A percentile compares a stretch with the other conserved stretches of the same genome.
Evolutionary conservation across 2,113 vertebrate species (phyloP).

Genomic region (Nothocercus julius): DNA sequence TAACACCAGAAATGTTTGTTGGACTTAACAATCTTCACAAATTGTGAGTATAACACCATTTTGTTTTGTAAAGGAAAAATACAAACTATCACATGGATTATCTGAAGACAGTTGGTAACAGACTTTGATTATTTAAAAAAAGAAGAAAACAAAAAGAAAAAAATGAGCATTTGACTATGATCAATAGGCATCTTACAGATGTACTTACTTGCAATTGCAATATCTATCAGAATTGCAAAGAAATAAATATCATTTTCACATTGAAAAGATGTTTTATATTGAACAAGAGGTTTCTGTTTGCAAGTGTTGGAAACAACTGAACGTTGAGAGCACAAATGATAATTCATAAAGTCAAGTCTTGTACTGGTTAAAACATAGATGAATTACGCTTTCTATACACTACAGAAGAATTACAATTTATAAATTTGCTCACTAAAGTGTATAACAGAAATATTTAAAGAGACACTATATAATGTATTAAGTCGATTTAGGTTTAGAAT

Average conservation of each 20-base stretch:
- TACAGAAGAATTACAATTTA: not conserved
- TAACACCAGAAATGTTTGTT: constrained; percentile 87
- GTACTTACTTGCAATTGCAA: not conserved
- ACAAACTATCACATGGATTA: not conserved
- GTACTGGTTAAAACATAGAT: not conserved
- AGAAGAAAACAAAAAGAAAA: not conserved
- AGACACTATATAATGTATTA: not conserved
- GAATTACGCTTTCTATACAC: not conserved
- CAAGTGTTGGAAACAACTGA: not conserved
- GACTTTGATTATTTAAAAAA: not conserved
- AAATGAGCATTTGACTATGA: not conserved
- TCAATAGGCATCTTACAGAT: not conserved
- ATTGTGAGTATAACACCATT: constrained; percentile 82
- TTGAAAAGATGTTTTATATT: not conserved
- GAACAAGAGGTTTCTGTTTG: not conserved
- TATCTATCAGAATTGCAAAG: not conserved
- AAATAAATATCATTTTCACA: not conserved
- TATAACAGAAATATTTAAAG: not conserved
- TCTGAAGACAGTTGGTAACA: not conserved
- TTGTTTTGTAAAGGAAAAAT: not conserved
- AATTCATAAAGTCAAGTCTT: not conserved
- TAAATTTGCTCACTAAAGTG: not conserved
- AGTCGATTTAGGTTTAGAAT: not conserved
- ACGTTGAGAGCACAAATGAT: not conserved
- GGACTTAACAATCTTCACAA: constrained; percentile 87